Base-by-base conservation (phyloP, 2,888 invertebrate genomes). In the Volucella inflata region DNA sequence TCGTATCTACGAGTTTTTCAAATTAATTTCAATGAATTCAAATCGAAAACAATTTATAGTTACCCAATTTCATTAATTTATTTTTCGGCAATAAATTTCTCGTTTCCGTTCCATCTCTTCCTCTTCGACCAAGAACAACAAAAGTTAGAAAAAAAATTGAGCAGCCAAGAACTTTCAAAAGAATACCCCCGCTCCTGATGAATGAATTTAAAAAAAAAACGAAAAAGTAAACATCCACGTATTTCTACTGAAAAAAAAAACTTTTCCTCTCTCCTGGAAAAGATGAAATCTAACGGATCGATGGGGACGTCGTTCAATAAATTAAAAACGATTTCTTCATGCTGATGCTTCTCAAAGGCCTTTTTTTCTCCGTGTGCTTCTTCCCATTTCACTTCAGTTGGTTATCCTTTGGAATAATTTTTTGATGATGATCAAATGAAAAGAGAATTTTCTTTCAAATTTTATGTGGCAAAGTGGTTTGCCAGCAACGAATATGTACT, bases 301-400 rank as follows among this genome's bases (percentile, higher is more conserved):
- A 67, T 60, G 11, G 9, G 60, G 67, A 67, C 48, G 51, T 59
- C 21, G 51, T 59, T 46, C 51, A 79, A 84, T 79, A 79, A 70
- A 84, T 65, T 79, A 79, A 75, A 30, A 75, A 79, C 59, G 51
- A 75, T 79, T 79, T 46, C 70, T 44, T 21, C 59, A 21, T 60
- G 65, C 42, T 55, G 12, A 65, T 57, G 42, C 64, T 62, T 44
- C 30, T 62, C 50, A 51, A 64, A 70, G 51, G 64, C 68, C 38
- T 38, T 42, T 12, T 38, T 50, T 38, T 59, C 65, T 67, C 55
- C 57, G 21, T 65, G 30, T 36, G 11, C 36, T 17, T 51, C 44
- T 62, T 42, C 48, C 44, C 44, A 30, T 30, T 30, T 30, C 30
- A 30, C 30, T 30, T 30, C 30, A 30, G 30, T 30, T 30, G 30